Evolutionary conservation across 2,113 vertebrate genomes (phyloP).

Genomic region (Chaetura pelagica): DNA sequence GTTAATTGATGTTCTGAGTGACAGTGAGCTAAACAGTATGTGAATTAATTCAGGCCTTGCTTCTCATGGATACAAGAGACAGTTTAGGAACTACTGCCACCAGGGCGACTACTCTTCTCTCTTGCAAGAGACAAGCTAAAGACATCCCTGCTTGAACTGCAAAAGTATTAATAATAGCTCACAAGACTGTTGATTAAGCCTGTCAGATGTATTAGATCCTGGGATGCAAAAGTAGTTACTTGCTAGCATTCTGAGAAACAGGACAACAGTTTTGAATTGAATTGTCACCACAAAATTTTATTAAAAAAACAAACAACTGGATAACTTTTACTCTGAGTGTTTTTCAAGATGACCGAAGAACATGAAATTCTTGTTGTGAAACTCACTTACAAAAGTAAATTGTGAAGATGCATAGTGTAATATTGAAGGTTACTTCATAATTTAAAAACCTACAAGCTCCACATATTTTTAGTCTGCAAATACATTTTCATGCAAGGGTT

Average conservation of each 20-base stretch:
- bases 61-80: not conserved
- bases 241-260: not conserved
- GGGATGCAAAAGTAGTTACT: not conserved
- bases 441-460: not conserved
- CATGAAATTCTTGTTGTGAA: not conserved
- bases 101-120: not conserved
- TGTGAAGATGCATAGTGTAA: not conserved
- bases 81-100: not conserved
- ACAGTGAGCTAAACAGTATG: not conserved
- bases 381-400: not conserved
- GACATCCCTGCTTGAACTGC: not conserved
- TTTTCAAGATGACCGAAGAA: not conserved
- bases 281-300: not conserved
- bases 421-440: not conserved
- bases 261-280: not conserved
- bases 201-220: not conserved
- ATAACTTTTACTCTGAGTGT: not conserved
- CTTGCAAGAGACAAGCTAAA: not conserved
- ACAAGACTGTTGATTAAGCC: not conserved
- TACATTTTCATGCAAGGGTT: not conserved
- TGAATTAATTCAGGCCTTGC: not conserved
- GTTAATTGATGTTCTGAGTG: conserved; percentile 42
- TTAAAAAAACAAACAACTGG: not conserved
- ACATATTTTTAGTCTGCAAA: not conserved
- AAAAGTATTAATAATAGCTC: not conserved